Conservation (phyloP, 2,797 vertebrate species). For the Lacerta bilineata region DNA sequence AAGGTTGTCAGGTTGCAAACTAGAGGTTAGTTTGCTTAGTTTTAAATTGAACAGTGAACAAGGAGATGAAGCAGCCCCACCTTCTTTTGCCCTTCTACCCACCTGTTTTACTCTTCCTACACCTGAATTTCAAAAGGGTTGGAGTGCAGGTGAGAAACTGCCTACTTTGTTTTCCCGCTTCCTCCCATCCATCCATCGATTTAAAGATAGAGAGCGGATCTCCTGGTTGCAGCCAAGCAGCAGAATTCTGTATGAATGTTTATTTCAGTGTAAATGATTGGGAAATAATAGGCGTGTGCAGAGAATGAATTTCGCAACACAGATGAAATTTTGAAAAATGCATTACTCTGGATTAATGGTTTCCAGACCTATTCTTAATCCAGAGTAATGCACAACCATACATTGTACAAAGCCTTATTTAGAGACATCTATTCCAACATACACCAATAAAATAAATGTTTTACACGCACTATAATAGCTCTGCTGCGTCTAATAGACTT, state of each 20-base stretch:
- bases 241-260: neutral
- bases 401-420: neutral
- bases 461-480: neutral
- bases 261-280: neutral
- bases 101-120: neutral
- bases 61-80: neutral
- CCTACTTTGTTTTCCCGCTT: neutral
- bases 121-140: neutral
- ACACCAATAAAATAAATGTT: conserved; percentile 14
- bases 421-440: conserved; percentile 8
- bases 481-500: conserved; percentile 17
- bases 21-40: neutral
- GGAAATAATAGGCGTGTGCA: neutral
- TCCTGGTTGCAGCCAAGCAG: neutral
- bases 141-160: neutral
- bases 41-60: neutral
- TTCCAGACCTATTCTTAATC: too few species aligned
- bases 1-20: neutral
- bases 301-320: neutral
- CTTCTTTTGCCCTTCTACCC: neutral
- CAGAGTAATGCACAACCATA: neutral
- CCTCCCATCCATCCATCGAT: neutral
- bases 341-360: neutral
- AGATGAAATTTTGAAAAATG: neutral
- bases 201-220: neutral